Evolutionary conservation across 2,888 invertebrate species (phyloP).

Genomic region (Polydesmus complanatus): DNA sequence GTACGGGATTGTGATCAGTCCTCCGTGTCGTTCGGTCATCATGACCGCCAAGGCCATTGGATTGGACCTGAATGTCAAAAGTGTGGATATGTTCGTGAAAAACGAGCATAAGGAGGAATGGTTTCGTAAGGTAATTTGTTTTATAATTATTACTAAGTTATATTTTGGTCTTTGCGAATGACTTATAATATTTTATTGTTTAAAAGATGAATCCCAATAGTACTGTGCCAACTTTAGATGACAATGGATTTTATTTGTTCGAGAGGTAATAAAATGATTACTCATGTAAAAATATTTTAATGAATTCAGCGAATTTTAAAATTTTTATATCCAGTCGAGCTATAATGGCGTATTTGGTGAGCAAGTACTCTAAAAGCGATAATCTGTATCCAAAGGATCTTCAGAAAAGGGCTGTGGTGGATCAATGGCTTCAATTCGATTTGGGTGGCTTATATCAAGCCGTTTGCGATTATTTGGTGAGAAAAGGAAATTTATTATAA

Average conservation of each 20-base stretch:
- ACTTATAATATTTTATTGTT: background rate
- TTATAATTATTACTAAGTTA: background rate
- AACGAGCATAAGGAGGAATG: background rate
- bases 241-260: conserved; percentile 7
- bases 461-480: background rate
- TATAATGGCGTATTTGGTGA: conserved; percentile 1
- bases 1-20: background rate
- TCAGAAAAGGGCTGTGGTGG: background rate
- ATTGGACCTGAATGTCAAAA: background rate
- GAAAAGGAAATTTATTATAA: too few relatives aligned
- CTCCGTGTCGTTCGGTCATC: background rate
- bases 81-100: background rate
- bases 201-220: conserved; percentile 3
- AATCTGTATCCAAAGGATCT: background rate
- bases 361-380: background rate
- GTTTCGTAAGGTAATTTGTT: background rate
- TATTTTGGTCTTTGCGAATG: background rate
- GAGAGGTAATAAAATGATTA: conserved; percentile 2
- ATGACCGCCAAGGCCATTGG: background rate
- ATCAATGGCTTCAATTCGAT: background rate
- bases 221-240: conserved; percentile 1
- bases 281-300: background rate
- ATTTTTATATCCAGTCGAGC: background rate
- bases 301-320: too few relatives aligned
- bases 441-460: background rate